Conservation (phyloP, 2,113 vertebrate species). For the Elephantulus edwardii region DNA sequence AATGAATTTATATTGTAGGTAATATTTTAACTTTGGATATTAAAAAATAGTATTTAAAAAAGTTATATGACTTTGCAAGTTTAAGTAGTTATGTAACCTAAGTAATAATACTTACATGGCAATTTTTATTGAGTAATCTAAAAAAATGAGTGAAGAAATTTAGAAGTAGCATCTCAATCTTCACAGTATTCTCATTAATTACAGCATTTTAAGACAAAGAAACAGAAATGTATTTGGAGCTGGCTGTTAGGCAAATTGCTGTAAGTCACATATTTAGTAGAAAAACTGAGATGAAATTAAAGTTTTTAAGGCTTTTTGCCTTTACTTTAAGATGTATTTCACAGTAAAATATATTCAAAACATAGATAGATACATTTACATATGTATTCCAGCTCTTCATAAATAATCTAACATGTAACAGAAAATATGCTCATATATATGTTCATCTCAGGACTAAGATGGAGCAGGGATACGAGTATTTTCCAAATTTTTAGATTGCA, state of each 20-base stretch:
- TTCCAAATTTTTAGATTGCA: no score
- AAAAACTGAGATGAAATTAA: background rate
- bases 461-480: no score
- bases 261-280: background rate
- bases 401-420: no score
- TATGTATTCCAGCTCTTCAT: background rate
- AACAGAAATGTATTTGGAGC: background rate
- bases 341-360: slow-evolving; percentile 28
- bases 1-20: background rate
- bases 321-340: background rate
- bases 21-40: background rate
- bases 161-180: background rate
- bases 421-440: no score
- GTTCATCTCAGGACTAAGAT: no score
- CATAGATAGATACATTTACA: background rate
- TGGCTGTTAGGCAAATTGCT: background rate
- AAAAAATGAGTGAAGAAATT: background rate
- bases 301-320: background rate
- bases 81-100: background rate
- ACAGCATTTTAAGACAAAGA: background rate
- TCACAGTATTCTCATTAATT: background rate
- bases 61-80: background rate
- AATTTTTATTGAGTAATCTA: background rate
- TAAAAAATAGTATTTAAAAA: background rate
- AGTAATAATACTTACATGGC: background rate